Evolutionary conservation across 2,797 vertebrate species (phyloP), one percentile per base, ranked within the genome.

Genomic region (Crocodylus rhombifer): DNA sequence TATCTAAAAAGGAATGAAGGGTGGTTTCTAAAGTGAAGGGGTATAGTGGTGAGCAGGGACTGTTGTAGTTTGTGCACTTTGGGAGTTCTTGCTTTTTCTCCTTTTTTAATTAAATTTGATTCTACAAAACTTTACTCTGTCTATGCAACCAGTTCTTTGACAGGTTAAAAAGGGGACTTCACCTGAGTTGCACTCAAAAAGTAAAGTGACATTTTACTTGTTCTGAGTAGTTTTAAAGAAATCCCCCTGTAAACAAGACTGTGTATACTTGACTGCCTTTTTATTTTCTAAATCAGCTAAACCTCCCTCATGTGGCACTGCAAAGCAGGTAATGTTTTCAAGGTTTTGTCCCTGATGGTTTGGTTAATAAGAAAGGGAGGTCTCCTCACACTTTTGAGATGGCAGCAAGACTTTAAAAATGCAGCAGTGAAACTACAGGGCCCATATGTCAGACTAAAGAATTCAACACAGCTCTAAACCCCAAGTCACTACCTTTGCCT

Each of bases 71-170:
- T 67, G 57, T 71, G 84, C 80, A 83, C 67, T 55, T 58, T 89
- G 89, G 77, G 82, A 95, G 84, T 95, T 92, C 85, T 86, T 30
- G 25, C 78, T 0, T 0, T 84, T 55, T 89, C 42, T 23, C 56
- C 55, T 73, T 82, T 62, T 82, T 95, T 93, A 95, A 94, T 94
- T 92, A 95, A 95, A 95, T 77, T 91, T 51, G 77, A 96, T 92
- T 92, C 69, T 42, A 6, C 0, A 0, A 80, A 91, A 92, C 14
- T 84, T 91, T 65, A 84, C 61, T 95, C 81, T 55, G 23, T 90
- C n/a, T 23, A 2, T 75, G 62, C 25, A 69, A 89, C 88, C 51
- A 62, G 62, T 42, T 51, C 57, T 94, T 92, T n/a, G 80, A 92
- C 80, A 80, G 10, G 4, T 91, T 95, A 93, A 96, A 95, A 96